Evolutionary conservation across 1,140 invertebrate genomes (phyloP).

Genomic region (Battus philenor): DNA sequence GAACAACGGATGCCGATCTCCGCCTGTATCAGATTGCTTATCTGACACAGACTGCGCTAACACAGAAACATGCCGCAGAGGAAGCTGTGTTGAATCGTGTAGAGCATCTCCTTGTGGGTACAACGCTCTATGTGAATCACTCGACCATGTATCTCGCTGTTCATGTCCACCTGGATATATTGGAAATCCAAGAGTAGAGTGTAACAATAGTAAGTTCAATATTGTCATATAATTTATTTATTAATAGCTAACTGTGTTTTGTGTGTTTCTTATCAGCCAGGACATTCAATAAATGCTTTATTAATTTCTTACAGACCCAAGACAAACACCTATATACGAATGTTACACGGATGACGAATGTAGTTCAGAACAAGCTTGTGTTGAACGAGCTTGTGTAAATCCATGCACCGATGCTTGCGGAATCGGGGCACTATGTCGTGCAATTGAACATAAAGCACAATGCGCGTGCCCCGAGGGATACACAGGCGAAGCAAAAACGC

Average conservation of each 20-base stretch:
- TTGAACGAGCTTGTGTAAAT: slow-evolving; percentile 85
- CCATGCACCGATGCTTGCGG: slow-evolving; percentile 88
- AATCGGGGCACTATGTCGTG: slow-evolving; percentile 85
- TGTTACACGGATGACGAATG: slow-evolving; percentile 88
- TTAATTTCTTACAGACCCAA: slow-evolving; percentile 65
- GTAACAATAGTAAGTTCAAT: slow-evolving; percentile 77
- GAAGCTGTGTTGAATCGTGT: slow-evolving; percentile 88
- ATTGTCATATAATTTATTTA: no score
- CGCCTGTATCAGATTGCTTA: slow-evolving; percentile 78
- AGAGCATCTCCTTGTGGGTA: slow-evolving; percentile 85
- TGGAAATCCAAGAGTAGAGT: slow-evolving; percentile 90
- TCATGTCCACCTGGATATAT: slow-evolving; percentile 86
- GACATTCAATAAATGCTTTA: slow-evolving; percentile 1
- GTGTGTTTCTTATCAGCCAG: no score
- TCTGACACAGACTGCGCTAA: slow-evolving; percentile 84
- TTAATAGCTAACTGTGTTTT: no score
- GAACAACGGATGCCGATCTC: slow-evolving; percentile 77
- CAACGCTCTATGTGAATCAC: slow-evolving; percentile 88
- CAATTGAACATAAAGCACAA: slow-evolving; percentile 82
- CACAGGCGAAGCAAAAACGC: slow-evolving; percentile 82
- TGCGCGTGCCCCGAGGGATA: slow-evolving; percentile 89
- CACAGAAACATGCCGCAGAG: slow-evolving; percentile 83
- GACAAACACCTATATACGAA: slow-evolving; percentile 76
- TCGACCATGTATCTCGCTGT: slow-evolving; percentile 86
- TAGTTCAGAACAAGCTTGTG: slow-evolving; percentile 82